Conservation (phyloP, 2,888 invertebrate species). For the Celastrina argiolus region DNA sequence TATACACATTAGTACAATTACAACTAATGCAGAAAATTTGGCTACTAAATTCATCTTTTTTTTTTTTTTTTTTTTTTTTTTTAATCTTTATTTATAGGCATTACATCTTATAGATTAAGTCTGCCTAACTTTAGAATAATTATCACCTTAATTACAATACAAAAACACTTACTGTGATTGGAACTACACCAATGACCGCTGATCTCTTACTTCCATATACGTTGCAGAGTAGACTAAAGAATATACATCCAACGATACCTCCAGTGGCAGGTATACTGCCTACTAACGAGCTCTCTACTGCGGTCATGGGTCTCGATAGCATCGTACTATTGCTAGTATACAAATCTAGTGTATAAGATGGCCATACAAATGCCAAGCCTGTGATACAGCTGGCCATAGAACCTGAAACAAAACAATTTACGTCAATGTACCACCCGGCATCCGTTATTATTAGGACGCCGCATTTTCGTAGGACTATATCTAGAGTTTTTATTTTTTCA, state of each 20-base stretch:
- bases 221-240: conserved; percentile 66
- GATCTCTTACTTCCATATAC: conserved; percentile 73
- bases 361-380: conserved; percentile 74
- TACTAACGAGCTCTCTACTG: conserved; percentile 71
- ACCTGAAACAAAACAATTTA: conserved; percentile 41
- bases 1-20: too few relatives aligned
- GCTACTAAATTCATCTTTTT: too few relatives aligned
- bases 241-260: conserved; percentile 67
- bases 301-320: conserved; percentile 61
- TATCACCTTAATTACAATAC: too few relatives aligned
- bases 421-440: too few relatives aligned
- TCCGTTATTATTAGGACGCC: too few relatives aligned
- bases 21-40: too few relatives aligned
- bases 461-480: too few relatives aligned
- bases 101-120: too few relatives aligned
- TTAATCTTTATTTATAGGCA: too few relatives aligned
- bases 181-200: conserved; percentile 70
- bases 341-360: conserved; percentile 73
- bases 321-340: conserved; percentile 62
- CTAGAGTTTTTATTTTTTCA: too few relatives aligned
- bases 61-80: too few relatives aligned
- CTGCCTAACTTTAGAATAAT: too few relatives aligned
- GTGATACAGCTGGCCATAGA: conserved; percentile 48
- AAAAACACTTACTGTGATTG: conserved; percentile 56
- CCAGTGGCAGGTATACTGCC: conserved; percentile 76